phyloP scores from a whole-genome alignment of 2,888 invertebrate species.

The Dromius quadrimaculatus region DNA sequence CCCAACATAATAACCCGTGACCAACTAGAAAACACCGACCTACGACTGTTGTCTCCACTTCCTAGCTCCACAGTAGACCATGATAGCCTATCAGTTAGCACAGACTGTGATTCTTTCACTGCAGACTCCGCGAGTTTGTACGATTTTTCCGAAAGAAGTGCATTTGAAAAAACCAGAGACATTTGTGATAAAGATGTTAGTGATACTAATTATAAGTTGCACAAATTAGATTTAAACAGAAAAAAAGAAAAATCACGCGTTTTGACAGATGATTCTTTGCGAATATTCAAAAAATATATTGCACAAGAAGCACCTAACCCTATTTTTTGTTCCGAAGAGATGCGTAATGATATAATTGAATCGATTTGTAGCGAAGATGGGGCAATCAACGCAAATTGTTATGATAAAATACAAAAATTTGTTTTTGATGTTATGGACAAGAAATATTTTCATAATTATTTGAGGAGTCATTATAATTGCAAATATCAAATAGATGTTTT shows the following conservation, averaged over 20 bases:
- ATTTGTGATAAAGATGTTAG: slow-evolving; percentile 62
- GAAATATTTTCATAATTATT: slow-evolving; percentile 83
- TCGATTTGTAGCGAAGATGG: slow-evolving; percentile 78
- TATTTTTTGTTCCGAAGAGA: slow-evolving; percentile 72
- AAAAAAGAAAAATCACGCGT: slow-evolving; percentile 53
- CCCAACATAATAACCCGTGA: slow-evolving; percentile 47
- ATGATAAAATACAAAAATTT: slow-evolving; percentile 78
- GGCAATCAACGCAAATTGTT: slow-evolving; percentile 76
- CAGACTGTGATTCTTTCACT: slow-evolving; percentile 66
- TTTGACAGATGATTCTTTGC: slow-evolving; percentile 73
- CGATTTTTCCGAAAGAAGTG: slow-evolving; percentile 59
- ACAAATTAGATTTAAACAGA: slow-evolving; percentile 55
- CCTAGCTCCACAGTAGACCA: slow-evolving; percentile 61
- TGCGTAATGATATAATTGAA: slow-evolving; percentile 73
- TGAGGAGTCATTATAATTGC: slow-evolving; percentile 87
- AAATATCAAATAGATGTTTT: slow-evolving; percentile 94
- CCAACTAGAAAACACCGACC: slow-evolving; percentile 43
- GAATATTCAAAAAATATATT: slow-evolving; percentile 83
- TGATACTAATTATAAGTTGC: slow-evolving; percentile 61
- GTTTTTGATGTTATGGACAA: slow-evolving; percentile 78
- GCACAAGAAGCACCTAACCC: slow-evolving; percentile 75
- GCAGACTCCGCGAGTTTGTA: slow-evolving; percentile 64
- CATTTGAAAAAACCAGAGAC: slow-evolving; percentile 15
- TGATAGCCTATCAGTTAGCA: slow-evolving; percentile 66
- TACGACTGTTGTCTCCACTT: slow-evolving; percentile 55